These are phyloP conservation scores for Drosophila fuyamai DNA, from an alignment of 1,140 invertebrate genomes.

Conservation along the genomic window DNA sequence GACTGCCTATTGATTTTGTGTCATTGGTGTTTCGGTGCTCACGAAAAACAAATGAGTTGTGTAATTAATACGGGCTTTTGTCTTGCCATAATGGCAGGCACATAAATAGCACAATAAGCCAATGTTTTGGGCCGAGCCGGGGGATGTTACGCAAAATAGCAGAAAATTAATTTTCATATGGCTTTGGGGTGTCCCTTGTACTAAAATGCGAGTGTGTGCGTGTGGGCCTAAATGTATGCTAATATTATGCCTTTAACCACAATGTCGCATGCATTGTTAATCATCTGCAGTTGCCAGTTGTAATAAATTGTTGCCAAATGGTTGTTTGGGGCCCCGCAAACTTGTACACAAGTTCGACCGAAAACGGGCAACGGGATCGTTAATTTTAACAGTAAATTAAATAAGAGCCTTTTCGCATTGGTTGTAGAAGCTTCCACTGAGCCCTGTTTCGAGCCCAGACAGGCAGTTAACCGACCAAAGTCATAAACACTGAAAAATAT, in stretches of 20 bases:
- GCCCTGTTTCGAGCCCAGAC: conserved; percentile 10
- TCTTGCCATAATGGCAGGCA: conserved; percentile 64
- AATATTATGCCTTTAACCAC: conserved; percentile 82
- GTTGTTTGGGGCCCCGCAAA: conserved; percentile 68
- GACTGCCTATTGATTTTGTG: conserved; percentile 65
- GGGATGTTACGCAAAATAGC: conserved; percentile 53
- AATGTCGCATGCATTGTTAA: conserved; percentile 81
- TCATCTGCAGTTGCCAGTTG: conserved; percentile 80
- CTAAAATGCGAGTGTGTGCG: conserved; percentile 11
- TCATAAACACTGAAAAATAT: conserved; percentile 26
- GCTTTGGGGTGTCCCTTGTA: conserved; percentile 17
- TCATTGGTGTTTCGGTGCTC: conserved; percentile 53
- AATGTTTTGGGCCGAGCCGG: conserved; percentile 37
- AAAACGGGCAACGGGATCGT: conserved; percentile 56
- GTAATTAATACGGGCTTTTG: conserved; percentile 76
- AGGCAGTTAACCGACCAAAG: conserved; percentile 47
- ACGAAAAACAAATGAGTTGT: conserved; percentile 72
- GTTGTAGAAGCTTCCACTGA: conserved; percentile 12
- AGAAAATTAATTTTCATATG: conserved; percentile 78
- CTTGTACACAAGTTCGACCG: conserved; percentile 44
- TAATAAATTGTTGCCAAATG: conserved; percentile 81
- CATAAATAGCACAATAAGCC: conserved; percentile 77
- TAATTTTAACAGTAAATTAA: conserved; percentile 82
- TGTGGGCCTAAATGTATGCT: conserved; percentile 60
- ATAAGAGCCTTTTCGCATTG: conserved; percentile 68